Conservation (phyloP, 2,797 vertebrate genomes). For the Melanotaenia boesemani region DNA sequence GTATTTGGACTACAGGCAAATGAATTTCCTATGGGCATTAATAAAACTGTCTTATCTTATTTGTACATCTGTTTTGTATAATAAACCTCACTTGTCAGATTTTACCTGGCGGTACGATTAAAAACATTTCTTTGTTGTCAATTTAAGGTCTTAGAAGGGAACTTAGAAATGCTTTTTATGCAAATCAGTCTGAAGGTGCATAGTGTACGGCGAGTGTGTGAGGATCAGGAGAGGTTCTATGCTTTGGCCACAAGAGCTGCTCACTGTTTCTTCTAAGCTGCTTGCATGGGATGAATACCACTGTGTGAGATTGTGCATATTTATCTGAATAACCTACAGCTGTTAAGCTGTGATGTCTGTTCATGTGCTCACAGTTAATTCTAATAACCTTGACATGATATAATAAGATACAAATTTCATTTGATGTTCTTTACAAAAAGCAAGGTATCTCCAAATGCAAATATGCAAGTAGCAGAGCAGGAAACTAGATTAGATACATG, state of each 20-base stretch:
- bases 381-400: background rate
- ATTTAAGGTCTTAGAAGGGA: too few species aligned
- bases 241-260: too few species aligned
- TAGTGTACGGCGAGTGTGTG: background rate
- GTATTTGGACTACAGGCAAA: too few species aligned
- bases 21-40: too few species aligned
- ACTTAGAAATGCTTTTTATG: too few species aligned
- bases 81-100: too few species aligned
- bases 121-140: too few species aligned
- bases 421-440: background rate
- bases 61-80: too few species aligned
- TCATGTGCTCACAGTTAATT: background rate
- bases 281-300: too few species aligned
- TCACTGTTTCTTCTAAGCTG: too few species aligned
- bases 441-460: background rate
- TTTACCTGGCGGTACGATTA: too few species aligned
- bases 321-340: background rate
- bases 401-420: background rate
- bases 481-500: background rate
- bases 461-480: background rate
- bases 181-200: background rate
- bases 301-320: background rate
- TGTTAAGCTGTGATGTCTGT: background rate
- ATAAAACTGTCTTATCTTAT: too few species aligned
- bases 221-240: background rate